A percentile compares a stretch with the other conserved stretches of the same genome.
Conservation (phyloP, 2,113 vertebrate species). For the Dasyprocta punctata region DNA sequence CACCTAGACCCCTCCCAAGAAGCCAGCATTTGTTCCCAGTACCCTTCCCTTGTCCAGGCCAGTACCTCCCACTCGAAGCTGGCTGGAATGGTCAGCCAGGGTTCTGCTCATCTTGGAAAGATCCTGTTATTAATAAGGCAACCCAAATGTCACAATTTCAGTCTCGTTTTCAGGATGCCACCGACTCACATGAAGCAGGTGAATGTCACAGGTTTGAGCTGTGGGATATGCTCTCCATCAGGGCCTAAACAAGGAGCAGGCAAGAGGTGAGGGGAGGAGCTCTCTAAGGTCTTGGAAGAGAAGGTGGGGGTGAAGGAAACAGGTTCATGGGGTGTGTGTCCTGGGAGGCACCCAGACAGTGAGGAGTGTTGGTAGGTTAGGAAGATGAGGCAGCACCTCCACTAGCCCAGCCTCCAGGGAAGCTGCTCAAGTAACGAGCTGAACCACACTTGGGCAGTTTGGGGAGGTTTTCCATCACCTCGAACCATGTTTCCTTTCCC, state of each 20-base stretch:
- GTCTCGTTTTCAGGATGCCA: neutral
- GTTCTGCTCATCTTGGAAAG: constrained; percentile 23
- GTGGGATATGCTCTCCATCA: constrained; percentile 30
- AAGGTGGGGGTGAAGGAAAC: neutral
- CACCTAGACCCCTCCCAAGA: neutral
- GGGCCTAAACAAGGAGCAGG: neutral
- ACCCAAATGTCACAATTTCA: constrained; percentile 58
- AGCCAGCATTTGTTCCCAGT: no score
- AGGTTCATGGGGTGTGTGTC: neutral
- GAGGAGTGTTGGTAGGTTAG: neutral
- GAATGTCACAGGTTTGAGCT: neutral
- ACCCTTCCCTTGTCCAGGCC: neutral
- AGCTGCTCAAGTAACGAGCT: neutral
- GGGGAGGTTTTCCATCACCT: neutral
- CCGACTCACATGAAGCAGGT: neutral
- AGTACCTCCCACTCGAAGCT: neutral
- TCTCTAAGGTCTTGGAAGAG: neutral
- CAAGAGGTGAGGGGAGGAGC: neutral
- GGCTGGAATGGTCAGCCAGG: neutral
- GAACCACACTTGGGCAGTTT: neutral
- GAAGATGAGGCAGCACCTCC: neutral
- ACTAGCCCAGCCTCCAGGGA: neutral
- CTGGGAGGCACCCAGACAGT: no score
- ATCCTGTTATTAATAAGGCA: constrained; percentile 45
- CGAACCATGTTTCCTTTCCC: neutral